A percentile compares a stretch with the other conserved stretches of the same genome.
These are phyloP conservation scores for Rhopalosiphum maidis DNA, from an alignment of 1,140 invertebrate genomes.

Conservation along the genomic window DNA sequence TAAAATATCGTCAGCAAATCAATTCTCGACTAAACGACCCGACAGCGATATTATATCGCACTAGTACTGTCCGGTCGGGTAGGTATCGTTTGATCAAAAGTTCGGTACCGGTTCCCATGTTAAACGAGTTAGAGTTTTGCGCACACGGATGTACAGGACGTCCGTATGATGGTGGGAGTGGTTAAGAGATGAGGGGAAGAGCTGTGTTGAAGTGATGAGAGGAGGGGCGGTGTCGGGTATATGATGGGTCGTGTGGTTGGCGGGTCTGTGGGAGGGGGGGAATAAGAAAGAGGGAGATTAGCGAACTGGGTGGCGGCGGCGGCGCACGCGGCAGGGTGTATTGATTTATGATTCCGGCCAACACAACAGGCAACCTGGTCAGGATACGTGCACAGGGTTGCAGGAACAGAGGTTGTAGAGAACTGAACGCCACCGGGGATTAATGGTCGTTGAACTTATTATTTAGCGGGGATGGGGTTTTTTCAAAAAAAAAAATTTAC, in stretches of 20 bases:
- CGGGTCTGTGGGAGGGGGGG: background rate
- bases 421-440: constrained; percentile 62
- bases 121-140: background rate
- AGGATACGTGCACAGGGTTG: constrained; percentile 29
- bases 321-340: constrained; percentile 45
- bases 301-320: constrained; percentile 47
- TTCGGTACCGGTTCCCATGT: background rate
- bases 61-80: background rate
- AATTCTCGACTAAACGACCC: no score
- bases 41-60: background rate
- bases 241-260: background rate
- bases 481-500: background rate
- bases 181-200: background rate
- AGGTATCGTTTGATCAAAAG: background rate
- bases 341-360: constrained; percentile 58
- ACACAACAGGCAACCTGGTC: constrained; percentile 57
- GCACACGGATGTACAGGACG: background rate
- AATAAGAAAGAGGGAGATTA: constrained; percentile 56
- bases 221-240: background rate
- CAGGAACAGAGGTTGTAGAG: constrained; percentile 63
- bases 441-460: constrained; percentile 49
- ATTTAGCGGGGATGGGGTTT: background rate
- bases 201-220: background rate
- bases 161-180: background rate
- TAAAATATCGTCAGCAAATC: no score